phyloP scores from a whole-genome alignment of 2,888 invertebrate species.

The Chrysolina americana region DNA sequence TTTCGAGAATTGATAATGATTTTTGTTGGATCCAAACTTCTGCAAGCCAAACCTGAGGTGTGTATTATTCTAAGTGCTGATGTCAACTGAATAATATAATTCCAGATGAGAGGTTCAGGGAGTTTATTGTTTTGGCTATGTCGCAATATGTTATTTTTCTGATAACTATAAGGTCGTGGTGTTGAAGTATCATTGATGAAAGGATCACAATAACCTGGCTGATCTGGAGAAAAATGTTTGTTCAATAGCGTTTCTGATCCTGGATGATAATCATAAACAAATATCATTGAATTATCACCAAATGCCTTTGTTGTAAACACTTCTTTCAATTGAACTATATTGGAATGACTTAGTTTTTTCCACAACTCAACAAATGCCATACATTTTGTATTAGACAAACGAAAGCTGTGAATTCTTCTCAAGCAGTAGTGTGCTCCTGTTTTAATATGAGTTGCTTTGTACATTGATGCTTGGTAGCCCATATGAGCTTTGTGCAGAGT shows the following conservation, averaged over 20 bases:
- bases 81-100: slow-evolving; percentile 94
- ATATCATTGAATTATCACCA: slow-evolving; percentile 95
- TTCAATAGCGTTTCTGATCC: slow-evolving; percentile 89
- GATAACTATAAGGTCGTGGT: slow-evolving; percentile 85
- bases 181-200: slow-evolving; percentile 88
- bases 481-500: slow-evolving; percentile 78
- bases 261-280: slow-evolving; percentile 97
- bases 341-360: slow-evolving; percentile 96
- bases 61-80: slow-evolving; percentile 94
- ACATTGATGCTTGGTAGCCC: slow-evolving; percentile 86
- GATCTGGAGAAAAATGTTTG: slow-evolving; percentile 83
- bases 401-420: slow-evolving; percentile 88
- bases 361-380: slow-evolving; percentile 91
- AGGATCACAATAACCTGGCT: slow-evolving; percentile 80
- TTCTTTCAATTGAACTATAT: slow-evolving; percentile 92
- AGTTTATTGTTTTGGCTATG: slow-evolving; percentile 81
- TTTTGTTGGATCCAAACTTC: slow-evolving; percentile 93
- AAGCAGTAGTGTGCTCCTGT: slow-evolving; percentile 89
- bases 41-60: slow-evolving; percentile 80
- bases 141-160: slow-evolving; percentile 85
- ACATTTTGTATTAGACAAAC: slow-evolving; percentile 84
- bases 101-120: slow-evolving; percentile 95
- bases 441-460: slow-evolving; percentile 91
- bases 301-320: slow-evolving; percentile 96
- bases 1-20: slow-evolving; percentile 75